These are phyloP conservation scores for Atherinosoma microstoma DNA, from an alignment of 2,797 vertebrate genomes.

Conservation along the genomic window DNA sequence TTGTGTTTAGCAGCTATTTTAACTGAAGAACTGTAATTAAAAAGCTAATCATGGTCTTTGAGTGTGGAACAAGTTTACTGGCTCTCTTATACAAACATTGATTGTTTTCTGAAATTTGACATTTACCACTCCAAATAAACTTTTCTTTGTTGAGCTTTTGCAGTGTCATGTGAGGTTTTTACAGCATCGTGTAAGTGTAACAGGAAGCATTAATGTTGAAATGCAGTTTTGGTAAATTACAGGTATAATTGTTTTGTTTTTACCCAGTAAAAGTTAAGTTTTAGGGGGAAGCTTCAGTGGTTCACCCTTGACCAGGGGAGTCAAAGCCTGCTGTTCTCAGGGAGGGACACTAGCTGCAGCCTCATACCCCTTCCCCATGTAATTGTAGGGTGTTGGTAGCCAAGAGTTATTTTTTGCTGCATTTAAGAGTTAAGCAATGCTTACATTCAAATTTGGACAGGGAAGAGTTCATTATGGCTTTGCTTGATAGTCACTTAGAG, in stretches of 20 bases:
- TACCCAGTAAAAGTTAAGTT: conserved; percentile 7
- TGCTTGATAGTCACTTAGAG: conserved; percentile 37
- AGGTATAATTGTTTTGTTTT: conserved; percentile 9
- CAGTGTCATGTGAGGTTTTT: not conserved
- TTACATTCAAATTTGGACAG: conserved; percentile 52
- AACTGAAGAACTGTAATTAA: conserved; percentile 42
- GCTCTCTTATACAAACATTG: not conserved
- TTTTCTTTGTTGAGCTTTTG: conserved; percentile 8
- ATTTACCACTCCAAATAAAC: conserved; percentile 20
- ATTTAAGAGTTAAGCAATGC: conserved; percentile 65
- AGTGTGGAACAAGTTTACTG: not conserved
- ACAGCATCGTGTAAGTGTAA: not conserved
- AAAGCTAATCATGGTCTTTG: not conserved
- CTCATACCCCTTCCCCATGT: conserved; percentile 65
- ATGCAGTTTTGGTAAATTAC: not conserved
- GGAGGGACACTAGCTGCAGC: conserved; percentile 46
- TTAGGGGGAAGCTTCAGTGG: not conserved
- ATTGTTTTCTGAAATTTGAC: conserved; percentile 6
- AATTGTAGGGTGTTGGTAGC: conserved; percentile 74
- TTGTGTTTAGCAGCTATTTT: conserved; percentile 33
- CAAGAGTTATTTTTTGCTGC: conserved; percentile 75
- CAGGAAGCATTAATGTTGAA: not conserved
- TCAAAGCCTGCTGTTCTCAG: conserved; percentile 17
- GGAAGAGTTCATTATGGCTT: conserved; percentile 60
- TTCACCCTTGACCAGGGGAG: conserved; percentile 28